Evolutionary conservation across 2,888 invertebrate genomes (phyloP).

Genomic region (Saturnia japonica): DNA sequence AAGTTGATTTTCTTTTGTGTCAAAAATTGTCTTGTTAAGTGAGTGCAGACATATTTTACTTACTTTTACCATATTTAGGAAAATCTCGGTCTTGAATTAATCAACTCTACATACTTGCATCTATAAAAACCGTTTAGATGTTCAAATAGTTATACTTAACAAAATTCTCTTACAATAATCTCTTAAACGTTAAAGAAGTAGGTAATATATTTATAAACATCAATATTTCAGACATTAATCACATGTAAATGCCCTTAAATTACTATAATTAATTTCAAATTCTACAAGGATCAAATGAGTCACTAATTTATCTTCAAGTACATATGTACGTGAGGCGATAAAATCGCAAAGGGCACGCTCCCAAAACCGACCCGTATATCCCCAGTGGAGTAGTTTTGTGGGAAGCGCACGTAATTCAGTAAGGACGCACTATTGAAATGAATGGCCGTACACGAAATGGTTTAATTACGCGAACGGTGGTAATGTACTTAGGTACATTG

Average conservation of each 20-base stretch:
- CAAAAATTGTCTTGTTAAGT: too few species aligned
- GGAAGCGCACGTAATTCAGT: conserved; percentile 20
- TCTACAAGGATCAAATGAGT: not conserved
- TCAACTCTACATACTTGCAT: not conserved
- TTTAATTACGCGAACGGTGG: conserved; percentile 18
- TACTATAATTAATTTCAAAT: not conserved
- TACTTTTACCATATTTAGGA: not conserved
- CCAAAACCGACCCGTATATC: conserved; percentile 17
- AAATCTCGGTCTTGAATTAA: not conserved
- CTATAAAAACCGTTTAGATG: not conserved
- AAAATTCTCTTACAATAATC: not conserved
- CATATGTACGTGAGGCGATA: not conserved
- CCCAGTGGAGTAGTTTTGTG: conserved; percentile 12
- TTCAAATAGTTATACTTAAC: not conserved
- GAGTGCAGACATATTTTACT: not conserved
- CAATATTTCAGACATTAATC: not conserved
- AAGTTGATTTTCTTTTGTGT: too few species aligned
- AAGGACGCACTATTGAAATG: conserved; percentile 17
- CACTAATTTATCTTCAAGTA: conserved; percentile 2
- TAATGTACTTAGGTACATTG: conserved; percentile 14
- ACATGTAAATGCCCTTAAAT: not conserved
- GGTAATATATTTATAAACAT: not conserved
- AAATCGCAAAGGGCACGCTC: conserved; percentile 11
- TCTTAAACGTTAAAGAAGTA: not conserved
- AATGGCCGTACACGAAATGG: conserved; percentile 19